phyloP scores from a whole-genome alignment of 1,140 invertebrate genomes.

The Thereuonema tuberculata region DNA sequence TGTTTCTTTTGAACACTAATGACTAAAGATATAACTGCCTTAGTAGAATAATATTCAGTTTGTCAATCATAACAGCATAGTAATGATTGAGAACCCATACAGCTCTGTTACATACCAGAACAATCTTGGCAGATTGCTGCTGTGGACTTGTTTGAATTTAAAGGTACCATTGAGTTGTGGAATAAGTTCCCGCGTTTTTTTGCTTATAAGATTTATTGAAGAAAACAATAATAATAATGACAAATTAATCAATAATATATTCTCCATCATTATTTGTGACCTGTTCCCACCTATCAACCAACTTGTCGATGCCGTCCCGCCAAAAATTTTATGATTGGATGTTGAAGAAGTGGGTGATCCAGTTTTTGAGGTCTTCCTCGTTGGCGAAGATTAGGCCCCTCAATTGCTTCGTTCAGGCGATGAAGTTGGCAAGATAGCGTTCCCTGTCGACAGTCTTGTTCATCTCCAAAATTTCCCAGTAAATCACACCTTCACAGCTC shows the following conservation, averaged over 20 bases:
- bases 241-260: neutral
- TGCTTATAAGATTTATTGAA: neutral
- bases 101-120: too few species aligned
- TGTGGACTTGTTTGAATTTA: too few species aligned
- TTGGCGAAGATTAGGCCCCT: neutral
- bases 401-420: neutral
- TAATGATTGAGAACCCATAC: too few species aligned
- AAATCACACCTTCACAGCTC: too few species aligned
- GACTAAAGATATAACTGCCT: too few species aligned
- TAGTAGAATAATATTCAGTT: too few species aligned
- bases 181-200: too few species aligned
- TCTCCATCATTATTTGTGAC: neutral
- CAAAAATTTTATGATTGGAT: neutral
- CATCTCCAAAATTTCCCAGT: neutral
- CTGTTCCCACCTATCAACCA: neutral
- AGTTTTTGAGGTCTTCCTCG: neutral
- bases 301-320: neutral
- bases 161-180: too few species aligned
- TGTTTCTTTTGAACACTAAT: too few species aligned
- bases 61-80: too few species aligned
- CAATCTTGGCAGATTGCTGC: too few species aligned
- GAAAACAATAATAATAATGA: neutral
- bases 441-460: neutral
- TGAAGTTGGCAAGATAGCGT: neutral
- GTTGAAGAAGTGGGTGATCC: neutral